Evolutionary conservation across 2,113 vertebrate genomes (phyloP).

Genomic region (Eleginops maclovinus): DNA sequence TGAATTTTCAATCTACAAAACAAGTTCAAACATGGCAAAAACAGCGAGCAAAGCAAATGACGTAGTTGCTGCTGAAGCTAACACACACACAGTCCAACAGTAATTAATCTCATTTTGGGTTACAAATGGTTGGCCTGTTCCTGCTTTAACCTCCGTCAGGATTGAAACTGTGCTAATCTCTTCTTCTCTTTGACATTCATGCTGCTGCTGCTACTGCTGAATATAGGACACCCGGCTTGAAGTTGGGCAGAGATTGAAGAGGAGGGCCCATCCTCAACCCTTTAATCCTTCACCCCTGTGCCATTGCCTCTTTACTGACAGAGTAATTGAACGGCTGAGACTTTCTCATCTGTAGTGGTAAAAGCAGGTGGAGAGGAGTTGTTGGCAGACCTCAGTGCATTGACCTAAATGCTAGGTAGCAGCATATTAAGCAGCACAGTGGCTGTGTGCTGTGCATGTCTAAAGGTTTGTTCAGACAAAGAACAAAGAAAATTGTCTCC

Average conservation of each 20-base stretch:
- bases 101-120: slow-evolving; percentile 71
- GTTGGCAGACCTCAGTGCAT: not conserved
- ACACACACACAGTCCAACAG: slow-evolving; percentile 1
- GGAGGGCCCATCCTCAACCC: slow-evolving; percentile 30
- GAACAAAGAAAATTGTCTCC: not conserved
- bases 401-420: not conserved
- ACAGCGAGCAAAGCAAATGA: slow-evolving; percentile 17
- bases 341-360: slow-evolving; percentile 42
- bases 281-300: slow-evolving; percentile 27
- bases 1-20: slow-evolving; percentile 33
- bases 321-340: slow-evolving; percentile 61
- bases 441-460: not conserved
- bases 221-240: slow-evolving; percentile 46
- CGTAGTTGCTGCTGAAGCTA: slow-evolving; percentile 21
- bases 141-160: slow-evolving; percentile 65
- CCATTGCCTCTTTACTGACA: slow-evolving; percentile 33
- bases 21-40: slow-evolving; percentile 11
- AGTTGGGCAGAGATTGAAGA: slow-evolving; percentile 40
- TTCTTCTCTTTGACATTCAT: slow-evolving; percentile 67
- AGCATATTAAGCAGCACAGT: not conserved
- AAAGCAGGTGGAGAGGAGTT: slow-evolving; percentile 36
- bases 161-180: slow-evolving; percentile 67
- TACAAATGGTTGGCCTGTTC: slow-evolving; percentile 62
- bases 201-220: slow-evolving; percentile 34
- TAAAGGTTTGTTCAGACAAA: not conserved